Evolutionary conservation across 2,797 vertebrate genomes (phyloP).

Genomic region (Calcarius lapponicus): DNA sequence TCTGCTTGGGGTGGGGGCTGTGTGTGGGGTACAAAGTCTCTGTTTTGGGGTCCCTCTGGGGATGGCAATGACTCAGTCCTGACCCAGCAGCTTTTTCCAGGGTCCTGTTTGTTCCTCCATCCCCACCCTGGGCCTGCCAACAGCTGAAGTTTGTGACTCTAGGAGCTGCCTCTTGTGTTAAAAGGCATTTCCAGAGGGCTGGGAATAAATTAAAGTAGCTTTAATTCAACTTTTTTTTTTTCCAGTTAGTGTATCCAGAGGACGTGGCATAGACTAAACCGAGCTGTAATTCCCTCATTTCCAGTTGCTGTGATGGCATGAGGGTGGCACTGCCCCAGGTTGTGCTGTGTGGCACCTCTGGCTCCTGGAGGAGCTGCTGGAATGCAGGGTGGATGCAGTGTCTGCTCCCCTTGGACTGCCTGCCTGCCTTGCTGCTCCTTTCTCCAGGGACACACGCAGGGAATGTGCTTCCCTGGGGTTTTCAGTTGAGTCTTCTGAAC

Average conservation of each 20-base stretch:
- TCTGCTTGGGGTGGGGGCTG: background rate
- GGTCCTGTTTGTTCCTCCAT: background rate
- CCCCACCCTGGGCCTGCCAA: background rate
- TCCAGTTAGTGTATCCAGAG: background rate
- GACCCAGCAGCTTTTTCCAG: background rate
- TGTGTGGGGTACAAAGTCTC: no score
- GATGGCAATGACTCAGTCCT: background rate
- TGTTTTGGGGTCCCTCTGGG: background rate
- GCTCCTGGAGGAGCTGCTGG: background rate
- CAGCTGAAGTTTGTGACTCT: background rate
- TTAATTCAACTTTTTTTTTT: background rate
- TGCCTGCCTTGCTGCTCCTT: background rate
- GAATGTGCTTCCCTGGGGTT: background rate
- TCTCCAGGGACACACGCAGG: no score
- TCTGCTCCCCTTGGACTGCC: background rate
- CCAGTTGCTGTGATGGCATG: accelerated
- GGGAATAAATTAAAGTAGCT: background rate
- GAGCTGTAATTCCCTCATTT: background rate
- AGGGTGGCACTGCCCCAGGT: background rate
- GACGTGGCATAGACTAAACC: background rate
- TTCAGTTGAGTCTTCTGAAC: background rate
- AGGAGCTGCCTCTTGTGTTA: background rate
- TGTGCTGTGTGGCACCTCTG: background rate
- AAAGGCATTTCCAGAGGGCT: background rate
- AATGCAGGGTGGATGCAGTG: accelerated